Conservation (phyloP, 2,888 invertebrate species). For the Heliconius sara region DNA sequence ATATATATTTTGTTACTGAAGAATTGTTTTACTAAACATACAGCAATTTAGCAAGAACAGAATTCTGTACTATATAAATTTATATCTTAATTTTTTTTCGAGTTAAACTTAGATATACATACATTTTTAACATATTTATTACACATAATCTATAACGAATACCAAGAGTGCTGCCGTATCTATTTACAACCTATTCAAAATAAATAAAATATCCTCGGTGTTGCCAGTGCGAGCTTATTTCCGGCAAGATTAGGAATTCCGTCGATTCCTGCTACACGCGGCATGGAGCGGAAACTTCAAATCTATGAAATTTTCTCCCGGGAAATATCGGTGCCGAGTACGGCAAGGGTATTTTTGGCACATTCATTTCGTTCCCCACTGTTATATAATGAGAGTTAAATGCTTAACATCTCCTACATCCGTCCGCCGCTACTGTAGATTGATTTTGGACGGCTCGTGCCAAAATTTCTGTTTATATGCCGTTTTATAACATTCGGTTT, state of each 20-base stretch:
- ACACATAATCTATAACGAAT: too few relatives aligned
- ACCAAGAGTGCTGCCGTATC: background rate
- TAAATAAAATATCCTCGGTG: slow-evolving; percentile 43
- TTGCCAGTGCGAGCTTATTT: slow-evolving; percentile 56
- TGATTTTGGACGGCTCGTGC: slow-evolving; percentile 55
- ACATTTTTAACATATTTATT: too few relatives aligned
- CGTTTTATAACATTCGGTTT: slow-evolving; percentile 40
- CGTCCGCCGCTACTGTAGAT: slow-evolving; percentile 61
- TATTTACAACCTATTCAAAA: slow-evolving; percentile 35
- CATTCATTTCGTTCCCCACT: slow-evolving; percentile 57
- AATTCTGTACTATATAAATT: too few relatives aligned
- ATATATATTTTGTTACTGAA: too few relatives aligned
- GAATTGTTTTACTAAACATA: too few relatives aligned
- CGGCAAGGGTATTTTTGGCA: slow-evolving; percentile 58
- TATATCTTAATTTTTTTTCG: too few relatives aligned
- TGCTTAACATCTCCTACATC: slow-evolving; percentile 65
- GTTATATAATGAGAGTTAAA: slow-evolving; percentile 65
- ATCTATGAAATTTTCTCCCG: slow-evolving; percentile 60
- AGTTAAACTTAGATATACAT: too few relatives aligned
- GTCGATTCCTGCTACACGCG: slow-evolving; percentile 47
- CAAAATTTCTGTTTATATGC: slow-evolving; percentile 43
- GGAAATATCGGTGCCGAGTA: slow-evolving; percentile 51
- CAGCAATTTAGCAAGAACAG: too few relatives aligned
- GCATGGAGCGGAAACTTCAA: slow-evolving; percentile 60
- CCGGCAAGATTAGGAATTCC: slow-evolving; percentile 64